A percentile compares a stretch with the other conserved stretches of the same genome.
Evolutionary conservation across 1,140 invertebrate species (phyloP).

Genomic region (Coenobita brevimanus): DNA sequence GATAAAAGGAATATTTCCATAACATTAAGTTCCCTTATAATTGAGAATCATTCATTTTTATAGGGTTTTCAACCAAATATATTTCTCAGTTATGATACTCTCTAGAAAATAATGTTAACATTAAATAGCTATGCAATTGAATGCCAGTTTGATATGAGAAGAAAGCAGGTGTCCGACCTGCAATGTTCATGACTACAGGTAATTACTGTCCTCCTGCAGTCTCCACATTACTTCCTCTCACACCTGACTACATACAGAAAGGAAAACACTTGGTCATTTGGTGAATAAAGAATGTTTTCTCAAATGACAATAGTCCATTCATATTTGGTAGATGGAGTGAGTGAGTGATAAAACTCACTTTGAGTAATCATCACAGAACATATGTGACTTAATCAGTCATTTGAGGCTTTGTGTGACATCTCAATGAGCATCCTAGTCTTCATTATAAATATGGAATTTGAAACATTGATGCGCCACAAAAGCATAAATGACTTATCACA

Average conservation of each 20-base stretch:
- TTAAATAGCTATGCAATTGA: slow-evolving; percentile 53
- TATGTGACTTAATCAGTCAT: slow-evolving; percentile 45
- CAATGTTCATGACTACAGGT: slow-evolving; percentile 37
- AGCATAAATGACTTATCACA: slow-evolving; percentile 51
- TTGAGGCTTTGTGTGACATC: slow-evolving; percentile 42
- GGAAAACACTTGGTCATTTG: slow-evolving; percentile 49
- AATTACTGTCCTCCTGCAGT: background rate
- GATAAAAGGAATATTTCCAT: too few species aligned
- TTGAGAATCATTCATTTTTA: slow-evolving; percentile 47
- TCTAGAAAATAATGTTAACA: slow-evolving; percentile 52
- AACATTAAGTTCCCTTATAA: slow-evolving; percentile 22
- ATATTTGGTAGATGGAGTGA: slow-evolving; percentile 61
- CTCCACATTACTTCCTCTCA: slow-evolving; percentile 7
- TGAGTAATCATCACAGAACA: slow-evolving; percentile 64
- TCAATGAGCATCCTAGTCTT: slow-evolving; percentile 37
- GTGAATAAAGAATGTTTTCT: slow-evolving; percentile 28
- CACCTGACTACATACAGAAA: slow-evolving; percentile 43
- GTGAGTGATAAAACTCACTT: slow-evolving; percentile 36
- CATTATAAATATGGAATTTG: slow-evolving; percentile 47
- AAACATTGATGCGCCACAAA: slow-evolving; percentile 35
- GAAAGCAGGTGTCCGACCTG: slow-evolving; percentile 26
- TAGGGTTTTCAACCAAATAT: slow-evolving; percentile 42
- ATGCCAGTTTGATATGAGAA: slow-evolving; percentile 47
- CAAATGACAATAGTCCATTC: slow-evolving; percentile 39
- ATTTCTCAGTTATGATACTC: slow-evolving; percentile 11